Evolutionary conservation across 2,113 vertebrate genomes (phyloP), one percentile per base, ranked within the genome.

Genomic region (Zosterops hypoxanthus): DNA sequence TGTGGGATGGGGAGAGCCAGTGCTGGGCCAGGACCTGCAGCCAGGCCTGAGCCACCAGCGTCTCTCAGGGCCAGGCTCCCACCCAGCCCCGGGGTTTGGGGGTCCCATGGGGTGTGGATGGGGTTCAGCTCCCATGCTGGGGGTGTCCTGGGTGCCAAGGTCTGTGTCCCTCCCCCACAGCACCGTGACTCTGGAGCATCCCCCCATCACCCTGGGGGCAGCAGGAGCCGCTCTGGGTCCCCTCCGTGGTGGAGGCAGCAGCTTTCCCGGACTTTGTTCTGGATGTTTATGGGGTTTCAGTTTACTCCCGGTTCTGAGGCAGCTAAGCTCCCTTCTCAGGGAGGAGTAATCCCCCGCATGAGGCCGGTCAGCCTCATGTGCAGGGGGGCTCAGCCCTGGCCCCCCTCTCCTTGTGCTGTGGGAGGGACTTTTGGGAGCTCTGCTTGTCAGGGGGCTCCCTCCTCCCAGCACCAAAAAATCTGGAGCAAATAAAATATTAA

Each of bases 231-330:
- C 1, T 0, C 72, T 80, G 4, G 0, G 24, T 68, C 66, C 81
- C 82, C 36, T 72, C 63, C 0, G 4, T 8, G 25, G 8, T 11
- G 2, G 81, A 80, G 86, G 82, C 88, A 53, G 87, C 81, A 42
- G 96, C 90, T 93, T 95, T 70, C 77, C 89, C 4, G 12, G 83
- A 84, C 92, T 96, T 91, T 82, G 84, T 75, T 91, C 77, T 81
- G 83, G 80, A 8, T 86, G 86, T 95, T 94, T 70, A 66, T 81
- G 64, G 91, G 87, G 90, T 91, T 89, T 91, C 90, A 77, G 86
- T 92, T 95, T 91, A 78, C 87, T 82, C 76, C 89, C 1, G 56
- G 88, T 82, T 83, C 72, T 86, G 92, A 96, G 82, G 94, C 90
- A 63, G 83, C 82, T 84, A 60, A 94, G 73, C 81, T 63, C 65